Base-by-base conservation (phyloP, 1,140 invertebrate species). In the Drosophila bipectinata region DNA sequence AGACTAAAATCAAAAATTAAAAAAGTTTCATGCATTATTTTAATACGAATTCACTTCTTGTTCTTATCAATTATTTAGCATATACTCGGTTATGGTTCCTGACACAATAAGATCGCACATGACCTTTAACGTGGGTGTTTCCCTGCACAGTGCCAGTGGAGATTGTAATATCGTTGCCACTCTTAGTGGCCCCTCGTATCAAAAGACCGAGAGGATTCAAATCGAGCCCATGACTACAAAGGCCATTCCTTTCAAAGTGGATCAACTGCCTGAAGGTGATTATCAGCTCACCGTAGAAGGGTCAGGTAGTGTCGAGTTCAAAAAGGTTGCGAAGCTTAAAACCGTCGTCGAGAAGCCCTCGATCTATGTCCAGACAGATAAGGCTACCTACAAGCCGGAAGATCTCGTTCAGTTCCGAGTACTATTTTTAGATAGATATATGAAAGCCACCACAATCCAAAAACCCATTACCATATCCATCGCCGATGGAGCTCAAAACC, bases 331-430 rank as follows among this genome's bases (percentile, higher is more conserved):
- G 1, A 92, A 93, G 1, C 79, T 98, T 1, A 92, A 94, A 4
- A 98, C 96, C 91, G 93, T 96, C 12, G 94, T 95, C 47, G 98
- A 98, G 91, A 97, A 96, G 79, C 96, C 97, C 75, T 97, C 97
- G 8, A 94, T 98, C 2, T 98, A 98, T 79, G 95, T 99, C 72
- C 98, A 99, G 92, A 98, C 98, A 0, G 98, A 99, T 92, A 97
- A 98, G 92, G 95, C 96, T 1, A 96, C 98, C 56, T 99, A 99
- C 91, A 97, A 98, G 90, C 98, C 98, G 0, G 95, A 95, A 12
- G 95, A 96, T 82, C 94, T 94, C 69, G 95, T 99, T 8, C 94
- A 96, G 84, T 98, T 98, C 85, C 94, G 98, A 73, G 95, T 96
- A n/a, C 92, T 99, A 41, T 94, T 97, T 26, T 92, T 98, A 21